A percentile compares a stretch with the other conserved stretches of the same genome.
Evolutionary conservation across 1,140 invertebrate genomes (phyloP).

Genomic region (Brachionus rubens): DNA sequence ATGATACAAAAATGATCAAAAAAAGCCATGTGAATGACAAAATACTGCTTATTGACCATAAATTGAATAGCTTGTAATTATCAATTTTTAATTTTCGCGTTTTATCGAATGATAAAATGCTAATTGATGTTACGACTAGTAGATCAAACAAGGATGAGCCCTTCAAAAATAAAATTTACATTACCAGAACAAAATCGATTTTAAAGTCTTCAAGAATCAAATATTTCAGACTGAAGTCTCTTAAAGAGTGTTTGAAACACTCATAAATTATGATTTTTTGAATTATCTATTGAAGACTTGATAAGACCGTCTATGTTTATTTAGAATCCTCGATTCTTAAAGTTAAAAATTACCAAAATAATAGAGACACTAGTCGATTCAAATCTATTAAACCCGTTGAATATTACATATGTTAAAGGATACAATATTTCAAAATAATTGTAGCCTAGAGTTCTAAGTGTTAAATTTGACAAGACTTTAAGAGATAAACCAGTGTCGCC

Average conservation of each 20-base stretch:
- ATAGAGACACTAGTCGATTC: not conserved
- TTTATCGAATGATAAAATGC: not conserved
- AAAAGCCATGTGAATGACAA: not conserved
- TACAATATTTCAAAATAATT: constrained; percentile 19
- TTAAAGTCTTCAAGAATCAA: too few species aligned
- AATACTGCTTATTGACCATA: not conserved
- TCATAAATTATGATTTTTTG: too few species aligned
- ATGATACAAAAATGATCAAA: not conserved
- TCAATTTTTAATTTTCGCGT: not conserved
- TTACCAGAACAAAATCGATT: too few species aligned
- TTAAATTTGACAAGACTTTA: not conserved
- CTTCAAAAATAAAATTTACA: not conserved
- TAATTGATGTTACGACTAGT: not conserved
- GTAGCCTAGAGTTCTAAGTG: not conserved
- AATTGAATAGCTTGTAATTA: not conserved
- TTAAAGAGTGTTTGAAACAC: too few species aligned
- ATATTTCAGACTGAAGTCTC: too few species aligned
- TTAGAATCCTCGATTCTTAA: not conserved
- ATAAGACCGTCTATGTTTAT: too few species aligned
- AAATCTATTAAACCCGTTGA: not conserved
- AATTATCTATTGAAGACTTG: too few species aligned
- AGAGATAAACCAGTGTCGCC: too few species aligned
- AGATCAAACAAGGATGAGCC: not conserved
- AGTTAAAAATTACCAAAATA: constrained; percentile 19
- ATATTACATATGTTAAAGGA: not conserved